These are phyloP conservation scores for Drosophila meridionalis DNA, from an alignment of 2,888 invertebrate species.

Conservation along the genomic window DNA sequence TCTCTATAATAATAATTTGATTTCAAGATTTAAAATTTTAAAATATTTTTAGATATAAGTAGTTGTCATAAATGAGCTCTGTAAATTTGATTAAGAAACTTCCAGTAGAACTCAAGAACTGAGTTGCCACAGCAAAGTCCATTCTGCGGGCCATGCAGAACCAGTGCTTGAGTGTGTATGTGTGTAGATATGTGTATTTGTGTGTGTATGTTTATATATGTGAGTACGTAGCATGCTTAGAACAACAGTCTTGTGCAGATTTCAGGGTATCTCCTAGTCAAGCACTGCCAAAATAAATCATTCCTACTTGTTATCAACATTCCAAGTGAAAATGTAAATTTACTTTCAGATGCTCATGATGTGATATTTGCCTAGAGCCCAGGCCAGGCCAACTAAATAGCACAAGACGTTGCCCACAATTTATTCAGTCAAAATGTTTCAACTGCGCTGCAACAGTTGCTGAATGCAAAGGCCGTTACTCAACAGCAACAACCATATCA, in stretches of 20 bases:
- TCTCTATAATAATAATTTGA: background rate
- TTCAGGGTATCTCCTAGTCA: background rate
- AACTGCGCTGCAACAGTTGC: slow-evolving; percentile 12
- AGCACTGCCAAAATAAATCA: background rate
- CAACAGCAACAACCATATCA: background rate
- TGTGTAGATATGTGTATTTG: too few species aligned
- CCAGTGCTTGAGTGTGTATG: too few species aligned
- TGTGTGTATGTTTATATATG: too few species aligned
- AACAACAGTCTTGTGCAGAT: too few species aligned
- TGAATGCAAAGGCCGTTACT: slow-evolving; percentile 10
- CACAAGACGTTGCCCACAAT: background rate
- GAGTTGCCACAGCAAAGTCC: too few species aligned
- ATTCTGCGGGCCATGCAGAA: too few species aligned
- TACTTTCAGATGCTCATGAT: slow-evolving; percentile 63
- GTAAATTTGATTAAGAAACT: too few species aligned
- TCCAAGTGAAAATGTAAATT: slow-evolving; percentile 32
- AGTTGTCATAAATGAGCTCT: too few species aligned
- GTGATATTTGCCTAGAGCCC: slow-evolving; percentile 53
- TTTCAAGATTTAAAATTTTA: too few species aligned
- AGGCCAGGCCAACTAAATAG: slow-evolving; percentile 19
- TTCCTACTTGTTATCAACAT: slow-evolving; percentile 10
- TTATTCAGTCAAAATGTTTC: slow-evolving; percentile 25
- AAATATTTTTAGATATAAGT: too few species aligned
- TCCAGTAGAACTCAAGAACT: too few species aligned
- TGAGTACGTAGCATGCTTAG: too few species aligned